Base-by-base conservation (phyloP, 2,888 invertebrate genomes). In the Aphodius sticticus region DNA sequence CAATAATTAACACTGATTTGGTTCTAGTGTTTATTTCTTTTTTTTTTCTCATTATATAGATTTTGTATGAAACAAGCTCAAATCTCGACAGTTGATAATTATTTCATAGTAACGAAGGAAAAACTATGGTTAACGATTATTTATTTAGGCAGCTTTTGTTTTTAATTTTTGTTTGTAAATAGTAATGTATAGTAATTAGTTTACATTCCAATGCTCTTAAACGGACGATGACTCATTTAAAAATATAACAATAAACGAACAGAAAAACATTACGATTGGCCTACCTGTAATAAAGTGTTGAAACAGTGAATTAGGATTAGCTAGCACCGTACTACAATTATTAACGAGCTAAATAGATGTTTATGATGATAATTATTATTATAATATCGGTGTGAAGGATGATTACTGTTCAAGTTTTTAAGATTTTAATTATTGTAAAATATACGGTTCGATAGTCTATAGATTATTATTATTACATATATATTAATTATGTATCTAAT, bases 321-420 rank as follows among this genome's bases (percentile, higher is more conserved):
- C 9, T 53, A 53, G 53, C 53, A 53, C 53, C 53, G 12, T 53
- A 53, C 53, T 53, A 53, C 53, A 53, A 53, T 53, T 53, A 53
- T 53, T 53, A 53, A 53, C 53, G 53, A 53, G 53, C 79, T 78
- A 79, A 78, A 78, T 81, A 81, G 78, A 82, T 82, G 82, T 82
- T 77, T 80, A 81, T 74, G 36, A 37, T n/a, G 36, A 74, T 36
- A 36, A 74, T 74, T 37, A 35, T 35, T 79, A 79, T 79, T 77
- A 77, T 81, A 81, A 77, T 82, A 76, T 70, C 16, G 72, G 81
- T 81, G 77, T 81, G 81, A 80, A 76, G 78, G 70, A 78, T 81
- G 78, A 81, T 84, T 83, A 84, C 84, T 85, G 85, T 85, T 85
- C 82, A 85, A 84, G 85, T 85, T 84, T 83, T 83, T 83, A 83